Evolutionary conservation across 92 coral and sea anemone species (phyloP).

Genomic region (Chrysogorgia sp.): DNA sequence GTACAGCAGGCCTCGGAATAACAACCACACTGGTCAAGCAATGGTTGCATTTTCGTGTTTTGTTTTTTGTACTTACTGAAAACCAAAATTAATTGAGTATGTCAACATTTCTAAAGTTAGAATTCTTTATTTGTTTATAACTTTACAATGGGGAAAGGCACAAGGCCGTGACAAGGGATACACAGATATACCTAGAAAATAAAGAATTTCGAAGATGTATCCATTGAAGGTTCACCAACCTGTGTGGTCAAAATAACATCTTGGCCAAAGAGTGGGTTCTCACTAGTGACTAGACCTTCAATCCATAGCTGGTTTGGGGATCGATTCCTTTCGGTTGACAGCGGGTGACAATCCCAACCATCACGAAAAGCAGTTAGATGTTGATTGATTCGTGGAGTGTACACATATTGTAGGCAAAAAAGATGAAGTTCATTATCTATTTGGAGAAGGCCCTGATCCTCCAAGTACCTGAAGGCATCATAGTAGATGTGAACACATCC

Average conservation of each 20-base stretch:
- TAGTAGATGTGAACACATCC: not conserved
- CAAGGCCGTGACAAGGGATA: not conserved
- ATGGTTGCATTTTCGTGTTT: too few relatives aligned
- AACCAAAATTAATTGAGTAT: too few relatives aligned
- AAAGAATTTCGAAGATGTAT: not conserved
- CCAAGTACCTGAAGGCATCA: constrained; percentile 3
- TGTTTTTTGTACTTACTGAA: too few relatives aligned
- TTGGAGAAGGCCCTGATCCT: not conserved
- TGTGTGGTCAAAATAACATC: constrained; percentile 1
- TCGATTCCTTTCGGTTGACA: too few relatives aligned
- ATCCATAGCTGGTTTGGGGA: constrained; percentile 14
- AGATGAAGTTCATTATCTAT: not conserved
- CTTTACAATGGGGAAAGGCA: not conserved
- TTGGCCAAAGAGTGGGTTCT: not conserved
- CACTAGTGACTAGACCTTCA: constrained; percentile 2
- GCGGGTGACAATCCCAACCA: constrained; percentile 10
- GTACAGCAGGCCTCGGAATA: too few relatives aligned
- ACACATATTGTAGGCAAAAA: too few relatives aligned
- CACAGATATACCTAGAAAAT: not conserved
- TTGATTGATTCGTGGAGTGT: constrained; percentile 10
- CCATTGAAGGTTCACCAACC: not conserved
- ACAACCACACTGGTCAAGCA: too few relatives aligned
- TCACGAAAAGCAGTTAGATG: constrained; percentile 10
- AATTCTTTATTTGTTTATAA: too few relatives aligned
- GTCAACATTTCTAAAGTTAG: too few relatives aligned